Evolutionary conservation across 2,888 invertebrate species (phyloP), one percentile per base, ranked within the genome.

Genomic region (Lithosia quadra): DNA sequence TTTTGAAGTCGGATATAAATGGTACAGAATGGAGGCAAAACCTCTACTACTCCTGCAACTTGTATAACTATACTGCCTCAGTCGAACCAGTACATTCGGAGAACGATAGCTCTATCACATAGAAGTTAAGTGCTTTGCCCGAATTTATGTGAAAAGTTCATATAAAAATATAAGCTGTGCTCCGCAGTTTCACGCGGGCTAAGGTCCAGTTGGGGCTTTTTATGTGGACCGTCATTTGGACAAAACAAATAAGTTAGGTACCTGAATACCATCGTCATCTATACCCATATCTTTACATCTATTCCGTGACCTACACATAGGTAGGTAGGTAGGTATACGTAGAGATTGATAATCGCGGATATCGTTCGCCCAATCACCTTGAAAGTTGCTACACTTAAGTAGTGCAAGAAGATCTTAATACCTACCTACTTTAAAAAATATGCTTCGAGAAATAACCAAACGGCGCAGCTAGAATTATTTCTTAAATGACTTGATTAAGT

Each of bases 81-180:
- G 49, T 49, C 49, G 39, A 39, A 4, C 3, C 39, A 49, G 49
- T n/a, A 49, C n/a, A n/a, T n/a, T 49, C n/a, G n/a, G 9, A n/a
- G n/a, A 49, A n/a, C n/a, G 49, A 49, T 49, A 49, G 49, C 9
- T 49, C n/a, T n/a, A 49, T 49, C 49, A 49, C 49, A 49, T 18
- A 49, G 49, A 43, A 43, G 5, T 43, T 43, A 18, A 18, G 43
- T 43, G 18, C 18, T 43, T n/a, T n/a, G 18, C n/a, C 49, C 49
- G n/a, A 49, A 49, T 49, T 49, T n/a, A 49, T 49, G 49, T n/a
- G 49, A n/a, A 49, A 49, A 49, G 1, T 49, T 49, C n/a, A 49
- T 49, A n/a, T 49, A n/a, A 49, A 49, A 8, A 49, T 43, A 49
- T 49, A 49, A 56, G 55, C 55, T 56, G 55, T 56, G 55, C 55